A percentile compares a stretch with the other conserved stretches of the same genome.
These are phyloP conservation scores for Lepus timidus DNA, from an alignment of 2,113 vertebrate species.

Conservation along the genomic window DNA sequence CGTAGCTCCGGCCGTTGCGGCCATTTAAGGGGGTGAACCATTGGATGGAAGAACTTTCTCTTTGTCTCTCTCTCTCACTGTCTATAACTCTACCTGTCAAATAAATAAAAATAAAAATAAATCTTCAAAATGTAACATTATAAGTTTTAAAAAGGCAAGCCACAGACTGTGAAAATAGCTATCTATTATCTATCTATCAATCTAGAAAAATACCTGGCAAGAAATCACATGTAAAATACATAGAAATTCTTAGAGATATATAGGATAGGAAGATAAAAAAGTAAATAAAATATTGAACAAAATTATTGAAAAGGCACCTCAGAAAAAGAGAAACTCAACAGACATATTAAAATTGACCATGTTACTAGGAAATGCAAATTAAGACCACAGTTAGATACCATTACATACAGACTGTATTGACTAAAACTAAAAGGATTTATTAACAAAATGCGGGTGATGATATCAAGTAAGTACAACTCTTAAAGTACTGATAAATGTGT, in stretches of 20 bases:
- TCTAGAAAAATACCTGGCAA: neutral
- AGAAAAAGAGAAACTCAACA: neutral
- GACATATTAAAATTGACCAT: neutral
- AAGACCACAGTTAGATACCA: neutral
- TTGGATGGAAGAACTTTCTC: too few relatives aligned
- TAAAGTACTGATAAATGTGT: rapidly evolving
- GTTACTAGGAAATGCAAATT: neutral
- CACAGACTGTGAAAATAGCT: neutral
- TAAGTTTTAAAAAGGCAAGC: neutral
- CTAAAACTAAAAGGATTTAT: neutral
- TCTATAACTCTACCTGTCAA: neutral
- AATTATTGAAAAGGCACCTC: neutral
- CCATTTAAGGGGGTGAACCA: too few relatives aligned
- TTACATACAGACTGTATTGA: neutral
- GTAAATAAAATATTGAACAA: neutral
- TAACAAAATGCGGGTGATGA: neutral
- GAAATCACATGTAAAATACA: neutral
- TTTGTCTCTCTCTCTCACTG: too few relatives aligned
- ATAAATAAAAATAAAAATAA: too few relatives aligned
- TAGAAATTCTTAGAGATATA: neutral
- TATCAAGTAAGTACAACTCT: neutral
- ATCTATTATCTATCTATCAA: too few relatives aligned
- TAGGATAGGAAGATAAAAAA: neutral
- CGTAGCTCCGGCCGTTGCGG: too few relatives aligned
- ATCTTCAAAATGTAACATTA: too few relatives aligned